Percentiles rank a stretch among this genome's conserved stretches.
These are phyloP conservation scores for Drosophila kuntzei DNA, from an alignment of 2,888 invertebrate species.

Conservation along the genomic window DNA sequence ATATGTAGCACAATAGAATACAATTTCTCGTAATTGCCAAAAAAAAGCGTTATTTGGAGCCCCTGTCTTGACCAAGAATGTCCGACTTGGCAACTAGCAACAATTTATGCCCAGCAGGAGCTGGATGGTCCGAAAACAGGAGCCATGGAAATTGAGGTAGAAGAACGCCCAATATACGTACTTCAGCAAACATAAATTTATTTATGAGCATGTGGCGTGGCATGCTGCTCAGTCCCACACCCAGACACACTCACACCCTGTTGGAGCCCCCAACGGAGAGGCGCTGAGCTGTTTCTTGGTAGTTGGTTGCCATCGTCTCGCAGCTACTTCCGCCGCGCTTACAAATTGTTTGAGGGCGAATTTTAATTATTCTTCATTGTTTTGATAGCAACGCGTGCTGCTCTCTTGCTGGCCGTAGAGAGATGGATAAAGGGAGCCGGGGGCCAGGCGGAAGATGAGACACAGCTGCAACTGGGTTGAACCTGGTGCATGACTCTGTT, in stretches of 20 bases:
- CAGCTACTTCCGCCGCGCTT: slow-evolving; percentile 65
- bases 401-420: slow-evolving; percentile 25
- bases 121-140: slow-evolving; percentile 12
- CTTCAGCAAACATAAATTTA: slow-evolving; percentile 74
- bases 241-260: background rate
- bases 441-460: background rate
- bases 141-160: slow-evolving; percentile 12
- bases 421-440: background rate
- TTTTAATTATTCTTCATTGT: slow-evolving; percentile 83
- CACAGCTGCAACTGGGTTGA: slow-evolving; percentile 24
- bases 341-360: slow-evolving; percentile 81
- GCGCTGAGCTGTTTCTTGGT: slow-evolving; percentile 20
- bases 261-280: slow-evolving; percentile 5
- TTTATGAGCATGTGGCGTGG: slow-evolving; percentile 74
- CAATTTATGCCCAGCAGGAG: slow-evolving; percentile 56
- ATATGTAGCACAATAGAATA: slow-evolving; percentile 32
- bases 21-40: slow-evolving; percentile 54
- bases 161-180: slow-evolving; percentile 63
- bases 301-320: slow-evolving; percentile 34
- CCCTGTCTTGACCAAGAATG: slow-evolving; percentile 19
- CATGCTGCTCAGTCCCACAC: slow-evolving; percentile 7
- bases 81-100: slow-evolving; percentile 40
- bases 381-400: slow-evolving; percentile 71
- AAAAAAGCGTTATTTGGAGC: slow-evolving; percentile 28
- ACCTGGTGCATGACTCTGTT: slow-evolving; percentile 17